Evolutionary conservation across 2,888 invertebrate genomes (phyloP).

Genomic region (Euphydryas editha): DNA sequence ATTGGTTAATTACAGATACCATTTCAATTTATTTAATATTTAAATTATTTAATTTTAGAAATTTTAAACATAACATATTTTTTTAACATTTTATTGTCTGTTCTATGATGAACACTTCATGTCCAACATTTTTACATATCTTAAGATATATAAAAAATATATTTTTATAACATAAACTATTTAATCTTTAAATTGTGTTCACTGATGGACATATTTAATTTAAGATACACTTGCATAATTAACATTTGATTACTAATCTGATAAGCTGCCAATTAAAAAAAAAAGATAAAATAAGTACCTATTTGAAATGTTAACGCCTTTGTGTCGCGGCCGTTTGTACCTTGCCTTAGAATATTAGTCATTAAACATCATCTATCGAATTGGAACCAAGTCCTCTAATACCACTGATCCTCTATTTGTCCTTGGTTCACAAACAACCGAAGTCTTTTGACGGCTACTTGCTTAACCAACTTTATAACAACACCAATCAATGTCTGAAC

Average conservation of each 20-base stretch:
- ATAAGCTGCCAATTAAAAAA: background rate
- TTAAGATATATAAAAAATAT: conserved; percentile 28
- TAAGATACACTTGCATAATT: background rate
- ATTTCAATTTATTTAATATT: conserved; percentile 29
- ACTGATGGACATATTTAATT: background rate
- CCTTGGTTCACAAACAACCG: no score
- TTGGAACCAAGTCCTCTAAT: no score
- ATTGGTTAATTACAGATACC: conserved; percentile 1
- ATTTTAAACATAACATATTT: conserved; percentile 47
- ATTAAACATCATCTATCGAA: no score
- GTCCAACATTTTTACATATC: conserved; percentile 47
- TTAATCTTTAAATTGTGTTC: background rate
- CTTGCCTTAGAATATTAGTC: no score
- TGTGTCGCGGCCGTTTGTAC: no score
- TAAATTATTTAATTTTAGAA: conserved; percentile 32
- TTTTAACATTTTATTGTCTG: conserved; percentile 58
- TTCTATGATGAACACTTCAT: conserved; percentile 55
- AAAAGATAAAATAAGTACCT: background rate
- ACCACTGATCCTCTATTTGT: no score
- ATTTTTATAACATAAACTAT: conserved; percentile 18
- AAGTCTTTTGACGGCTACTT: no score
- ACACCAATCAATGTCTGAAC: no score
- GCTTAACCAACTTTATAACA: no score
- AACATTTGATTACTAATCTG: background rate
- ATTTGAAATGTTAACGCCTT: background rate